phyloP scores from a whole-genome alignment of 2,888 invertebrate genomes.

The Calameuta filiformis region DNA sequence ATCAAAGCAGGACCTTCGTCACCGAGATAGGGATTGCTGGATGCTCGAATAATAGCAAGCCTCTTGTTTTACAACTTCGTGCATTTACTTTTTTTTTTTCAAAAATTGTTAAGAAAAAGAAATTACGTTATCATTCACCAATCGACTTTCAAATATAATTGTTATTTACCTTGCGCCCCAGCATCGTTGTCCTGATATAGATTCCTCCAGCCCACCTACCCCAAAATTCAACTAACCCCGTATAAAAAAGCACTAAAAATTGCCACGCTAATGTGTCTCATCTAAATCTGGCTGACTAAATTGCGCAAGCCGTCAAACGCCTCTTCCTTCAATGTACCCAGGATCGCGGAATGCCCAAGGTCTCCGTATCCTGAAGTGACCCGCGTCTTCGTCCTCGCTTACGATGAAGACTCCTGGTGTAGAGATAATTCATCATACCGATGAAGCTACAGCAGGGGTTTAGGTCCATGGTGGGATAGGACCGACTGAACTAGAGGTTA shows the following conservation, averaged over 20 bases:
- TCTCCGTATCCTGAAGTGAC: slow-evolving; percentile 21
- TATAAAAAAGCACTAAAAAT: not conserved
- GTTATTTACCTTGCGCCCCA: not conserved
- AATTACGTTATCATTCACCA: not conserved
- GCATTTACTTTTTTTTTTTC: not conserved
- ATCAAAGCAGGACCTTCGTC: not conserved
- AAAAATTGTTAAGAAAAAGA: not conserved
- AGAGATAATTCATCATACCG: slow-evolving; percentile 44
- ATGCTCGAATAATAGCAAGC: not conserved
- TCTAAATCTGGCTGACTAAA: not conserved
- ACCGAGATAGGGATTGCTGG: not conserved
- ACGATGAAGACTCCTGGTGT: slow-evolving; percentile 41
- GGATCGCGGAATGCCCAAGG: slow-evolving; percentile 38
- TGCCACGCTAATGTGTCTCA: not conserved
- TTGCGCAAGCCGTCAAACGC: not conserved
- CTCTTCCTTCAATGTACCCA: slow-evolving; percentile 37
- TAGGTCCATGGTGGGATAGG: slow-evolving; percentile 29
- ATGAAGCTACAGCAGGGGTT: slow-evolving; percentile 41
- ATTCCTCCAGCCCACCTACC: slow-evolving; percentile 10
- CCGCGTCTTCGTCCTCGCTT: slow-evolving; percentile 24
- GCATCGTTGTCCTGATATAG: not conserved
- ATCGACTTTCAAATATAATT: not conserved
- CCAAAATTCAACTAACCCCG: not conserved
- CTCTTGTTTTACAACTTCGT: not conserved
- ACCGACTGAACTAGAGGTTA: not conserved